Base-by-base conservation (phyloP, 2,888 invertebrate genomes). In the Lasioglossum pauxillum region DNA sequence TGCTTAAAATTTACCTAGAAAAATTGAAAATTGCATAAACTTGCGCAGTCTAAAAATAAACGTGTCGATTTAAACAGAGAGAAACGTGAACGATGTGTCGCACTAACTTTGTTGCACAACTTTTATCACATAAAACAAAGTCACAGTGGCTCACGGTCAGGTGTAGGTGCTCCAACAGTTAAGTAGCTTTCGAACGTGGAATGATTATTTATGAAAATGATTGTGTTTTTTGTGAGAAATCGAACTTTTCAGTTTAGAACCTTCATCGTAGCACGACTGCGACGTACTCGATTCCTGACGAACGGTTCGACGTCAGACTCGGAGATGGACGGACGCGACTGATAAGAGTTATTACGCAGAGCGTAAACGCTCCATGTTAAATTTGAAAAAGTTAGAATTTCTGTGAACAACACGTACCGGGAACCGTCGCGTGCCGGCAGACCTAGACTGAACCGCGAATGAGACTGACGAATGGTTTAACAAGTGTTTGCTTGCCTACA, bases 381-480 rank as follows among this genome's bases (percentile, higher is more conserved):
- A 53, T 46, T 27, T 27, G 8, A 8, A 67, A 67, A n/a, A 2
- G 12, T 0, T 27, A 1, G 53, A 71, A 38, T 38, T 78, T 38
- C 35, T 38, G 69, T 38, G 27, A 16, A 53, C 49, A 41, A 8
- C 64, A 71, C 75, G 75, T 82, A 85, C 83, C 75, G 86, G 76
- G 60, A 81, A 73, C 38, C 16, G n/a, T 69, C 46, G 46, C 16
- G 46, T 16, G 5, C 16, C 77, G 80, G 27, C 80, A 80, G 35
- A 57, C 84, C 86, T 78, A 84, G 72, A 80, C 81, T 78, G 77
- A 84, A 77, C 75, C 85, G 78, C 86, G 78, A 79, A 46, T 75
- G 64, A 84, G 84, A 89, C 88, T 88, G 77, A 83, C 84, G 78
- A 78, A 80, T 87, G 76, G 72, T 46, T 53, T 67, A 67, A 80